Evolutionary conservation across 2,888 invertebrate species (phyloP).

Genomic region (Agonopterix heracliana): DNA sequence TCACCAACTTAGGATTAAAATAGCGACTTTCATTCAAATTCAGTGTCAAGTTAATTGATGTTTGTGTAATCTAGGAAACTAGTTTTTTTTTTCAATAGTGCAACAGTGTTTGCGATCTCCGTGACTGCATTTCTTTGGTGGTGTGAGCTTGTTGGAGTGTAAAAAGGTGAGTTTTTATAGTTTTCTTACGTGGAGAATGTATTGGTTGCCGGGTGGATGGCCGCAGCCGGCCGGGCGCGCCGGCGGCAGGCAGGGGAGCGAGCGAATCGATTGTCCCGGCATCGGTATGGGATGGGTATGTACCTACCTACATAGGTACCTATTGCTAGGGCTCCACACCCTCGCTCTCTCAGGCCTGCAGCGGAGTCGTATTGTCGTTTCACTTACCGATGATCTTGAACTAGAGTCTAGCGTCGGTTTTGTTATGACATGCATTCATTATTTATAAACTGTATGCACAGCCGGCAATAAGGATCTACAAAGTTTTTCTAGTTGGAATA

Average conservation of each 20-base stretch:
- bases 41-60: constrained; percentile 57
- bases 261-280: constrained; percentile 62
- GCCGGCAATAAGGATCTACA: neutral
- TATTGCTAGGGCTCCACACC: constrained; percentile 38
- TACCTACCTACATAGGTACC: constrained; percentile 13
- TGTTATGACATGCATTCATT: constrained; percentile 43
- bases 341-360: constrained; percentile 44
- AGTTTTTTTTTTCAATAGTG: constrained; percentile 49
- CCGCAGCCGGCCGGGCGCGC: constrained; percentile 27
- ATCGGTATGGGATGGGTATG: constrained; percentile 20
- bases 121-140: constrained; percentile 61
- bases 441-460: constrained; percentile 35
- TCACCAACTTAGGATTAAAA: constrained; percentile 28
- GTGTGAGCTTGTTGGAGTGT: constrained; percentile 60
- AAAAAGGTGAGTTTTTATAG: constrained; percentile 66
- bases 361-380: constrained; percentile 39
- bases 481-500: neutral
- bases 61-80: constrained; percentile 44
- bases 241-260: constrained; percentile 45
- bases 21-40: constrained; percentile 26
- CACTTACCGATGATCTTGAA: constrained; percentile 46
- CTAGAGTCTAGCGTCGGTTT: constrained; percentile 32
- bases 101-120: constrained; percentile 63
- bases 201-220: constrained; percentile 36
- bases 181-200: constrained; percentile 22